These are phyloP conservation scores for Chaetops frenatus DNA, from an alignment of 2,113 vertebrate genomes.

Conservation along the genomic window DNA sequence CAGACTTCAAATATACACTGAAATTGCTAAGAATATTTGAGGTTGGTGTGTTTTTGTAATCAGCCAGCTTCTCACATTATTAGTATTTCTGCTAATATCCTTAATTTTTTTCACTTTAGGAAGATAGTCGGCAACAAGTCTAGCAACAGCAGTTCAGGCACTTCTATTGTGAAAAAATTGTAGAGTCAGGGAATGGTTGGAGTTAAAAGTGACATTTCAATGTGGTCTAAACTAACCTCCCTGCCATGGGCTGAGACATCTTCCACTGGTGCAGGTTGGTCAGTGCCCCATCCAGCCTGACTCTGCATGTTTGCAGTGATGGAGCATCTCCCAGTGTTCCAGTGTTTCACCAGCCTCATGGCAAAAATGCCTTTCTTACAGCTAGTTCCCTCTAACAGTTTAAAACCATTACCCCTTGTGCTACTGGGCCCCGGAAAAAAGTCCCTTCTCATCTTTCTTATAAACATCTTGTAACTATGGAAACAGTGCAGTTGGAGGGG, in stretches of 20 bases:
- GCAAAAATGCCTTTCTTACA: neutral
- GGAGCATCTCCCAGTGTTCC: neutral
- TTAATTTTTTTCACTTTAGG: neutral
- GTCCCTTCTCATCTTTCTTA: neutral
- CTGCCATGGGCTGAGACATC: neutral
- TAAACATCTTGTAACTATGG: neutral
- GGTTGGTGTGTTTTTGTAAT: neutral
- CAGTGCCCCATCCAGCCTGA: fast-evolving
- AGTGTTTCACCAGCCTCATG: neutral
- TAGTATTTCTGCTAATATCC: neutral
- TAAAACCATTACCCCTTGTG: neutral
- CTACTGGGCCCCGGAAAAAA: fast-evolving
- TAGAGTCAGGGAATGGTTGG: neutral
- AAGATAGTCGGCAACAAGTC: neutral
- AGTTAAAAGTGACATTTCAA: neutral
- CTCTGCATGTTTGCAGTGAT: neutral
- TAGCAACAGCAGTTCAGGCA: neutral
- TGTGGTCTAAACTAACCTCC: neutral
- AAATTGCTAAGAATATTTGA: neutral
- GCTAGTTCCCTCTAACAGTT: neutral
- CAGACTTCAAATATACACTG: neutral
- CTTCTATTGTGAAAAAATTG: neutral
- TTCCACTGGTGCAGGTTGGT: neutral
- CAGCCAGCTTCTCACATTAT: neutral
- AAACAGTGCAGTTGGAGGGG: neutral